A percentile compares a stretch with the other conserved stretches of the same genome.
phyloP scores from a whole-genome alignment of 2,797 vertebrate species.

The Spheniscus humboldti region DNA sequence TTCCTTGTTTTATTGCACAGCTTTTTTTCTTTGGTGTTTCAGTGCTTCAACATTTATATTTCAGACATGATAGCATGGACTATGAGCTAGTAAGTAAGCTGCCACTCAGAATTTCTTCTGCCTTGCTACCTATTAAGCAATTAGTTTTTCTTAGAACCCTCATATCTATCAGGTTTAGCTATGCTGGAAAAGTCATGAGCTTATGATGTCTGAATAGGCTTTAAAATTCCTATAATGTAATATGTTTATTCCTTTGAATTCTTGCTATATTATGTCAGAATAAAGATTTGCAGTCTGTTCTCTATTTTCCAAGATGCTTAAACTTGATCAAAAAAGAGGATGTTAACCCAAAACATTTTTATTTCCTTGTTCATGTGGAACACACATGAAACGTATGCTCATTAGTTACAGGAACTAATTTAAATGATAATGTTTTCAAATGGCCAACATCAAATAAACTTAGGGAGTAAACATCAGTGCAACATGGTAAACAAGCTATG shows the following conservation, averaged over 20 bases:
- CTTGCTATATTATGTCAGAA: neutral
- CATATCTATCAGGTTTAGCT: neutral
- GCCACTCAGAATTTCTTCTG: neutral
- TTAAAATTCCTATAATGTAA: neutral
- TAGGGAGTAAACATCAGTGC: slow-evolving; percentile 54
- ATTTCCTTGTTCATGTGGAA: neutral
- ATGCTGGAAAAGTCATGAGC: neutral
- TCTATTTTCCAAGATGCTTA: neutral
- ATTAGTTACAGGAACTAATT: slow-evolving; percentile 71
- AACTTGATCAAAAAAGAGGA: neutral
- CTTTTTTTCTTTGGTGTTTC: neutral
- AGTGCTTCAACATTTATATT: neutral
- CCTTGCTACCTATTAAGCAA: neutral
- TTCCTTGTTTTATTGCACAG: neutral
- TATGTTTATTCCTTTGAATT: neutral
- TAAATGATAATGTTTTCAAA: slow-evolving; percentile 72
- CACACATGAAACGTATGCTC: slow-evolving; percentile 50
- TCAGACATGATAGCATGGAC: neutral
- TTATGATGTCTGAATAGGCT: neutral
- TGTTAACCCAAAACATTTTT: neutral
- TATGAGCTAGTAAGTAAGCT: neutral
- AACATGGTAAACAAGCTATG: slow-evolving; percentile 68
- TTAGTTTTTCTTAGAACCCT: neutral
- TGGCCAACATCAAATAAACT: slow-evolving; percentile 66
- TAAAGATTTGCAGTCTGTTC: neutral